Evolutionary conservation across 2,113 vertebrate genomes (phyloP).

Genomic region (Hemiprocne comata): DNA sequence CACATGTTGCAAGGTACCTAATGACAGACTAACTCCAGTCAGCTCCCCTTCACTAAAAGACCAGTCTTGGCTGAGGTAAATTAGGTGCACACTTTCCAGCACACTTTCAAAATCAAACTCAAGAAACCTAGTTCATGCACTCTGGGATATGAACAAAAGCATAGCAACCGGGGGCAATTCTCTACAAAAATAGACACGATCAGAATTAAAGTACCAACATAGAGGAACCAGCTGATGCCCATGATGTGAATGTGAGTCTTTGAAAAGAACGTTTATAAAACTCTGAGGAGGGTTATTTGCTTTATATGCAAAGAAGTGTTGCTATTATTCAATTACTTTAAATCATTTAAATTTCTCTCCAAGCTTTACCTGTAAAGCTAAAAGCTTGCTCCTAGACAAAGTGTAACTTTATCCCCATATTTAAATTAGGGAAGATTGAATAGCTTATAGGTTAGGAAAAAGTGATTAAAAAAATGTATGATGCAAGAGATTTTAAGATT

Average conservation of each 20-base stretch:
- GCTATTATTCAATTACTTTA: background rate
- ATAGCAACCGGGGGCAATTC: background rate
- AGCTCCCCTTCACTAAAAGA: background rate
- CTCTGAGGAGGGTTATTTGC: background rate
- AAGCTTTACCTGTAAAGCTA: background rate
- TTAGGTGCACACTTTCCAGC: background rate
- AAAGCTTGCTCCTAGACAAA: background rate
- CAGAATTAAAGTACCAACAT: background rate
- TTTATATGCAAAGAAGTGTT: background rate
- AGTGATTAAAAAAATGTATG: background rate
- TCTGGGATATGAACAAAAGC: background rate
- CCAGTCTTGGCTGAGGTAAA: background rate
- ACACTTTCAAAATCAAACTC: background rate
- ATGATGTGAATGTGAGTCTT: background rate
- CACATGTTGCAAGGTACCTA: background rate
- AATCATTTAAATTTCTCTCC: background rate
- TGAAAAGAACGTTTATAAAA: background rate
- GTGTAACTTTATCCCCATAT: background rate
- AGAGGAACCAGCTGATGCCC: background rate
- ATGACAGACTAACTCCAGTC: background rate
- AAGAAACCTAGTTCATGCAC: background rate
- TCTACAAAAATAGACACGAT: background rate
- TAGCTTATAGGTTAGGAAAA: background rate
- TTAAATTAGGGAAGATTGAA: background rate
- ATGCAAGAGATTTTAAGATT: background rate